phyloP scores from a whole-genome alignment of 2,797 vertebrate genomes.

The Coccyzus lansbergi region DNA sequence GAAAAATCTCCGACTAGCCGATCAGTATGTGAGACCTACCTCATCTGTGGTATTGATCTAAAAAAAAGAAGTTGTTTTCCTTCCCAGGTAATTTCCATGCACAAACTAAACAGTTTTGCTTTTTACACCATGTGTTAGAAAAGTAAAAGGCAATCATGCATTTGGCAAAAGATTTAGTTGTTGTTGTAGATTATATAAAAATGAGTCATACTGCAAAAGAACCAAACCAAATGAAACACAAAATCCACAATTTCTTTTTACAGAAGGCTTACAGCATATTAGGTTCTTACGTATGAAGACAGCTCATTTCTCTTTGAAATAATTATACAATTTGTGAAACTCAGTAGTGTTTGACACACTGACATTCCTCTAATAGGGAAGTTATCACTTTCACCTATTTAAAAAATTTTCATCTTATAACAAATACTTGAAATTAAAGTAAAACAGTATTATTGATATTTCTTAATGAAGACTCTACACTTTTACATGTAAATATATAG shows the following conservation, averaged over 20 bases:
- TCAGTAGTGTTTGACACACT: constrained; percentile 60
- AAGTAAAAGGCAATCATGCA: constrained; percentile 90
- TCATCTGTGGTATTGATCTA: constrained; percentile 45
- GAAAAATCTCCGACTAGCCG: constrained; percentile 69
- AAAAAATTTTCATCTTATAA: constrained; percentile 80
- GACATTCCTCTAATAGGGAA: constrained; percentile 72
- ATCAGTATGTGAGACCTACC: constrained; percentile 71
- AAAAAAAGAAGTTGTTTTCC: constrained; percentile 62
- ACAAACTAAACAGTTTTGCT: constrained; percentile 77
- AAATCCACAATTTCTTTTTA: constrained; percentile 54
- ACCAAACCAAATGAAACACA: constrained; percentile 65
- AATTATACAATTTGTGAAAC: constrained; percentile 75
- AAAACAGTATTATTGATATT: constrained; percentile 76
- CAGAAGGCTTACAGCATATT: constrained; percentile 73
- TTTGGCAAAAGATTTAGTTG: constrained; percentile 86
- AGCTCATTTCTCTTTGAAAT: constrained; percentile 72
- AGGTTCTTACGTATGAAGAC: constrained; percentile 69
- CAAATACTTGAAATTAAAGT: constrained; percentile 83
- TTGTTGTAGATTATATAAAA: constrained; percentile 82
- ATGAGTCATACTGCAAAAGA: constrained; percentile 73
- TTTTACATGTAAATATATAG: constrained; percentile 84
- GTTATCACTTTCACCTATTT: constrained; percentile 75
- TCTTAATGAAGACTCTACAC: constrained; percentile 77
- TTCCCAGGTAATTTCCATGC: constrained; percentile 82
- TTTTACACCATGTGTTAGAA: constrained; percentile 76